These are phyloP conservation scores for Ernsta delagoae DNA, from an alignment of 2,888 invertebrate species.

Conservation along the genomic window DNA sequence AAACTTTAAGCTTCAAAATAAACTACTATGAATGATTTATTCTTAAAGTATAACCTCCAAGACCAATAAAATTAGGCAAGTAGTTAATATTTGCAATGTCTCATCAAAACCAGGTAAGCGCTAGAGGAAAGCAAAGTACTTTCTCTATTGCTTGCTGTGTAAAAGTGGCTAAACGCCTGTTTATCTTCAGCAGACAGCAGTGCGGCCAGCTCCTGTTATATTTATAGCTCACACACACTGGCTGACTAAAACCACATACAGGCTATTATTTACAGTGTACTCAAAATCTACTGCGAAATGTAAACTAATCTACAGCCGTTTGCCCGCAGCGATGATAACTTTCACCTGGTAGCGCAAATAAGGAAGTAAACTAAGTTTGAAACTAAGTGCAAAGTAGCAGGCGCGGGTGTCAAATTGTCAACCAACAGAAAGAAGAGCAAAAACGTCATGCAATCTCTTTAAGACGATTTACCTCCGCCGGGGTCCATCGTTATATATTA, in stretches of 20 bases:
- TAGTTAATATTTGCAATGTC: neutral
- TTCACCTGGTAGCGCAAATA: conserved; percentile 28
- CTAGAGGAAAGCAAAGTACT: neutral
- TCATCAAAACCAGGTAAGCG: neutral
- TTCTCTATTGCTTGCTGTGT: neutral
- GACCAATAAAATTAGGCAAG: neutral
- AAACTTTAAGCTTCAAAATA: no score
- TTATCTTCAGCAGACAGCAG: conserved; percentile 43
- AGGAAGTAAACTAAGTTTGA: conserved; percentile 42
- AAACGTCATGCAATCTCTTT: conserved; percentile 68
- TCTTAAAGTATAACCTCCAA: no score
- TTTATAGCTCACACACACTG: conserved; percentile 73
- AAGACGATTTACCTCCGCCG: conserved; percentile 78
- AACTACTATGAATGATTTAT: no score
- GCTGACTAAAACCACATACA: conserved; percentile 57
- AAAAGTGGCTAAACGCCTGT: conserved; percentile 34
- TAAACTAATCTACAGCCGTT: conserved; percentile 35
- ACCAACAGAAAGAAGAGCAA: conserved; percentile 53
- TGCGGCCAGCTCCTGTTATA: conserved; percentile 64
- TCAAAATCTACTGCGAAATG: conserved; percentile 50
- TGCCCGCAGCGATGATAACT: conserved; percentile 43
- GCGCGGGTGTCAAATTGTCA: conserved; percentile 60
- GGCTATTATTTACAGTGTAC: conserved; percentile 53
- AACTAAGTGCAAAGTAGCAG: conserved; percentile 67
- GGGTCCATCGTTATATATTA: conserved; percentile 74